Conservation (phyloP, 2,797 vertebrate genomes). For the Allobates femoralis region DNA sequence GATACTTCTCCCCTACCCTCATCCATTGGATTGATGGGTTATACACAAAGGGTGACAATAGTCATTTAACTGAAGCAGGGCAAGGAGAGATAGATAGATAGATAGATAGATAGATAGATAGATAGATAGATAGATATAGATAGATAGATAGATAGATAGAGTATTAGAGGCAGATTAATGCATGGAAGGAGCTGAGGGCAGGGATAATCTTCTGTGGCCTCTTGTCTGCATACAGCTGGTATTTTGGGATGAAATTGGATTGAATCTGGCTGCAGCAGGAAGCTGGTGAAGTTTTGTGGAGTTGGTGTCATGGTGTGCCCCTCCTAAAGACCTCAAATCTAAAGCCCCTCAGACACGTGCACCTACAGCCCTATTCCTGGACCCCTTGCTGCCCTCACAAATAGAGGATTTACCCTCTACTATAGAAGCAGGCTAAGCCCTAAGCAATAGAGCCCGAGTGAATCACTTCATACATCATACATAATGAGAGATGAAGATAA, state of each 20-base stretch:
- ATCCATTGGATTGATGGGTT: too few species aligned
- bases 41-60: too few species aligned
- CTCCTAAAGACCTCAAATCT: constrained; percentile 68
- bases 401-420: constrained; percentile 73
- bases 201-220: constrained; percentile 46
- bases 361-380: constrained; percentile 72
- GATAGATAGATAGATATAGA: not conserved
- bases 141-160: constrained; percentile 2
- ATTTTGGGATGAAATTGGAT: constrained; percentile 58
- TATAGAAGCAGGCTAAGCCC: constrained; percentile 68
- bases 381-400: constrained; percentile 74
- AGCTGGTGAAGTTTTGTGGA: constrained; percentile 58
- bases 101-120: constrained; percentile 9
- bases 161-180: not conserved
- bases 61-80: too few species aligned
- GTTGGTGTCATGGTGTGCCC: constrained; percentile 68
- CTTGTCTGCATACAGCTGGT: constrained; percentile 58
- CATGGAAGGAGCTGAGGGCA: constrained; percentile 19
- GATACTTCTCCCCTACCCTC: too few species aligned
- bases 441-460: constrained; percentile 66
- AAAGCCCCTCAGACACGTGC: constrained; percentile 73
- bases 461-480: constrained; percentile 62
- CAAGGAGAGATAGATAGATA: not conserved
- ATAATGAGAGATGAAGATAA: constrained; percentile 60
- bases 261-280: constrained; percentile 61